Evolutionary conservation across 2,888 invertebrate species (phyloP).

Genomic region (Orchesellides sinensis): DNA sequence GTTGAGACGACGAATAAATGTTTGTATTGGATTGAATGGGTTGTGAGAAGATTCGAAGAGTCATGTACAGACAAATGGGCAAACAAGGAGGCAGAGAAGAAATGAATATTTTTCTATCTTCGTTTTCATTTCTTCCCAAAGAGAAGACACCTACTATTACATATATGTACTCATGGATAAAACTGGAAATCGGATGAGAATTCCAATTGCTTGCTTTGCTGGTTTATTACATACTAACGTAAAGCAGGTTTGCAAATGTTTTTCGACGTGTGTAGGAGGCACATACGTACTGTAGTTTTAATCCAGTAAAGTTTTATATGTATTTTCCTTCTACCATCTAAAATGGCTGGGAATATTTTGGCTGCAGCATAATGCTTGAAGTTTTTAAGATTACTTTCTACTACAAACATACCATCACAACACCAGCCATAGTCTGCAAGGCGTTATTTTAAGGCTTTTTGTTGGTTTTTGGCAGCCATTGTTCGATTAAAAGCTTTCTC

Average conservation of each 20-base stretch:
- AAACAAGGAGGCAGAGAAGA: neutral
- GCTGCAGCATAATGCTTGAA: neutral
- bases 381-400: neutral
- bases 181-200: slow-evolving; percentile 18
- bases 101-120: neutral
- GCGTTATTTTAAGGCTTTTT: neutral
- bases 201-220: neutral
- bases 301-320: neutral
- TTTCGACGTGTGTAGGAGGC: neutral
- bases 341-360: neutral
- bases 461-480: slow-evolving; percentile 30
- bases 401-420: too few species aligned
- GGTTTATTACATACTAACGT: neutral
- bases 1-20: slow-evolving; percentile 29
- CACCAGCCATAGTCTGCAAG: too few species aligned
- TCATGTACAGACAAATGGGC: neutral
- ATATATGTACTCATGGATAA: too few species aligned
- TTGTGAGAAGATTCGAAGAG: neutral
- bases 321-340: neutral
- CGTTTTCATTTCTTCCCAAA: neutral
- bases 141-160: too few species aligned
- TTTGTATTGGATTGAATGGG: slow-evolving; percentile 19
- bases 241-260: slow-evolving; percentile 7
- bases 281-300: neutral
- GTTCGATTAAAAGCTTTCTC: slow-evolving; percentile 40